phyloP scores from a whole-genome alignment of 2,888 invertebrate species.

The Nemapogon koenigi region DNA sequence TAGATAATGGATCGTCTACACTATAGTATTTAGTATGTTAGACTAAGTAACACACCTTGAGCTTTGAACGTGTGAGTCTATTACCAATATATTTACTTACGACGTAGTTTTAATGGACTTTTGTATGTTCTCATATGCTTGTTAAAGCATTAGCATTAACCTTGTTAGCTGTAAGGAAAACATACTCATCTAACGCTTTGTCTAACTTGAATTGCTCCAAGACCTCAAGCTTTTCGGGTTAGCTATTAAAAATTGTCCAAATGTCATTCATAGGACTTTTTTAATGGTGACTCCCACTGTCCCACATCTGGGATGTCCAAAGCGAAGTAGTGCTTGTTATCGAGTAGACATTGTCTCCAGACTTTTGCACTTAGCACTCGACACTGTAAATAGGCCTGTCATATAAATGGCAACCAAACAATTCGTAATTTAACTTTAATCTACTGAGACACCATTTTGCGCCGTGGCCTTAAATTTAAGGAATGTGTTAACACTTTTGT shows the following conservation, averaged over 20 bases:
- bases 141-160: neutral
- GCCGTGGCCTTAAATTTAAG: conserved; percentile 63
- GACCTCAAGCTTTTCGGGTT: no score
- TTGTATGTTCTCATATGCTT: neutral
- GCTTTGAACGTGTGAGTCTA: conserved; percentile 53
- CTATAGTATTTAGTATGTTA: conserved; percentile 32
- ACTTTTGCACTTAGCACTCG: no score
- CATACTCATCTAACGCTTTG: no score
- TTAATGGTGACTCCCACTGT: no score
- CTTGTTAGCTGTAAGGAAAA: neutral
- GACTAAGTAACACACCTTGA: conserved; percentile 47
- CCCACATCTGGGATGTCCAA: no score
- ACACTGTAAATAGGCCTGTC: conserved; percentile 46
- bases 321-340: no score
- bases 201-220: no score
- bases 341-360: no score
- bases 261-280: no score
- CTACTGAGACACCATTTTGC: conserved; percentile 62
- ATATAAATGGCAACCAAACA: conserved; percentile 37
- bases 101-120: conserved; percentile 29
- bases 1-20: conserved; percentile 61
- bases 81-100: conserved; percentile 53
- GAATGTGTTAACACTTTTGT: conserved; percentile 53
- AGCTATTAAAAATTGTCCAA: no score
- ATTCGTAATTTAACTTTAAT: conserved; percentile 43